A percentile compares a stretch with the other conserved stretches of the same genome.
Conservation (phyloP, 2,797 vertebrate genomes). For the Sciurus vulgaris region DNA sequence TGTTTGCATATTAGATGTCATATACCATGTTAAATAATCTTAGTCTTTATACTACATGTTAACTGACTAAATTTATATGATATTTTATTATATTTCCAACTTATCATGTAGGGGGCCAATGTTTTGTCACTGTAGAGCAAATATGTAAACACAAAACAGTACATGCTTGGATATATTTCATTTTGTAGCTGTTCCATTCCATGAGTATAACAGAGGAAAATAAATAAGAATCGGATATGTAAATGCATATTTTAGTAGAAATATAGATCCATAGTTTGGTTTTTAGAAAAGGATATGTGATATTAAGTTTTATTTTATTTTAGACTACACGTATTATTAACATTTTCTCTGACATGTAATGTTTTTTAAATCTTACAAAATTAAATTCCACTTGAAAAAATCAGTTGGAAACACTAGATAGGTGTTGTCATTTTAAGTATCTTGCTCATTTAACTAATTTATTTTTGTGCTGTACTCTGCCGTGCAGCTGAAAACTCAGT, state of each 20-base stretch:
- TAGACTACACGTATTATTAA: background rate
- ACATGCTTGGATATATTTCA: background rate
- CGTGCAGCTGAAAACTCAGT: background rate
- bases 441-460: constrained; percentile 50
- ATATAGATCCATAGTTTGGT: background rate
- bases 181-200: background rate
- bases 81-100: constrained; percentile 13
- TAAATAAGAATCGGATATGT: background rate
- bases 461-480: background rate
- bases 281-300: constrained; percentile 22
- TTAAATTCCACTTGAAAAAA: constrained; percentile 63
- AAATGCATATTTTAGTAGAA: constrained; percentile 21
- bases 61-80: background rate
- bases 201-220: constrained; percentile 5
- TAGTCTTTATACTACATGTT: background rate
- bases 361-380: constrained; percentile 38
- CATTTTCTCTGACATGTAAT: constrained; percentile 59
- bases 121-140: constrained; percentile 7
- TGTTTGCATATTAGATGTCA: background rate
- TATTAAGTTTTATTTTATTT: constrained; percentile 49
- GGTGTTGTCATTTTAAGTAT: constrained; percentile 46
- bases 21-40: background rate
- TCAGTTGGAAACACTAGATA: constrained; percentile 33
- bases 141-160: background rate
- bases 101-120: background rate